phyloP scores from a whole-genome alignment of 2,888 invertebrate genomes.

The Slavum lentiscoides region DNA sequence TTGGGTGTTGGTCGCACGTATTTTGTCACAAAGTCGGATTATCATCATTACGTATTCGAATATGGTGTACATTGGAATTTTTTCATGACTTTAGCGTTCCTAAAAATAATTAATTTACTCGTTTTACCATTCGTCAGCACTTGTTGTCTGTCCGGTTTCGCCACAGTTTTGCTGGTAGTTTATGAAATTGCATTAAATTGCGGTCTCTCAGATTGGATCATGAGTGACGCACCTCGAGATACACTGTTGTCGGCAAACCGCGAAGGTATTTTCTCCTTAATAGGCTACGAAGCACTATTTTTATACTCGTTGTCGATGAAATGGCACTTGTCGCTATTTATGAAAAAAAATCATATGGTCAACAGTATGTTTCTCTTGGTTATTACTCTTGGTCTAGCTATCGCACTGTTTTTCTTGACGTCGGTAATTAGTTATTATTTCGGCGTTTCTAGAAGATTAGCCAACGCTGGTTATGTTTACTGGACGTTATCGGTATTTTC shows the following conservation, averaged over 20 bases:
- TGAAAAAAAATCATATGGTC: constrained; percentile 31
- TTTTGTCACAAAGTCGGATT: constrained; percentile 68
- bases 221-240: constrained; percentile 65
- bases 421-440: constrained; percentile 61
- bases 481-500: constrained; percentile 74
- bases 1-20: constrained; percentile 69
- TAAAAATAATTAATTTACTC: constrained; percentile 73
- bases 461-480: constrained; percentile 79
- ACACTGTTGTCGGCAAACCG: constrained; percentile 79
- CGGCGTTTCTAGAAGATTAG: constrained; percentile 76
- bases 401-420: constrained; percentile 62
- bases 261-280: constrained; percentile 84
- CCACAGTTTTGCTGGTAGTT: constrained; percentile 64
- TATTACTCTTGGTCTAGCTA: constrained; percentile 57
- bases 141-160: constrained; percentile 64
- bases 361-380: constrained; percentile 36
- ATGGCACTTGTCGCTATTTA: constrained; percentile 60
- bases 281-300: constrained; percentile 85
- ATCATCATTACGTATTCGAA: constrained; percentile 86
- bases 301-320: constrained; percentile 73
- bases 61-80: constrained; percentile 99
- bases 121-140: constrained; percentile 65
- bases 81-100: constrained; percentile 86
- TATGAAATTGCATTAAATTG: constrained; percentile 71
- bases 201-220: constrained; percentile 74